These are phyloP conservation scores for Meghimatium bilineatum DNA, from an alignment of 2,888 invertebrate genomes.

Conservation along the genomic window DNA sequence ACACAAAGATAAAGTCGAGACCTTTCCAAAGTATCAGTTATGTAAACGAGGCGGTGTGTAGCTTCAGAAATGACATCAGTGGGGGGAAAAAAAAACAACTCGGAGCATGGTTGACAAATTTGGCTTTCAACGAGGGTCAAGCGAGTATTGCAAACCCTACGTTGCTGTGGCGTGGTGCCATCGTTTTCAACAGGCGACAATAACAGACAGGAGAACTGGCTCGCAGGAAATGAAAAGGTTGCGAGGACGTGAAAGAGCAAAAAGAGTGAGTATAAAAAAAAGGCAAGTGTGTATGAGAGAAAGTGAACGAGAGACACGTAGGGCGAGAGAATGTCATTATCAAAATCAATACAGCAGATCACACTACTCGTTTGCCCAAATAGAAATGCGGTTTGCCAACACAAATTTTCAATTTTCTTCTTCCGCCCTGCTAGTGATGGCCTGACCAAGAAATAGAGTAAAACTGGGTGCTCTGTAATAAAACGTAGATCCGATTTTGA, in stretches of 20 bases:
- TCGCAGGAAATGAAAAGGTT: not conserved
- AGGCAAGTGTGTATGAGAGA: not conserved
- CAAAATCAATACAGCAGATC: slow-evolving; percentile 1
- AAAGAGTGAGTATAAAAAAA: not conserved
- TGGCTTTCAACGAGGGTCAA: not conserved
- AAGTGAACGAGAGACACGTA: not conserved
- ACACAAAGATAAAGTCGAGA: too few species aligned
- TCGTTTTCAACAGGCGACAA: not conserved
- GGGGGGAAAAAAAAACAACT: not conserved
- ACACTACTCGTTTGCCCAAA: not conserved
- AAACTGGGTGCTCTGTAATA: too few species aligned
- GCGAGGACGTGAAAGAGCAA: not conserved
- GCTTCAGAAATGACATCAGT: too few species aligned
- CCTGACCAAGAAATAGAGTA: too few species aligned
- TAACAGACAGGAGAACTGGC: not conserved
- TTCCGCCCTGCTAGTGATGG: not conserved
- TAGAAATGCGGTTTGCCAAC: not conserved
- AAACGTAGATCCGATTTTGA: too few species aligned
- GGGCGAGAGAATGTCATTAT: slow-evolving; percentile 10
- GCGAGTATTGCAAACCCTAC: not conserved
- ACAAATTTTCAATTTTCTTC: not conserved
- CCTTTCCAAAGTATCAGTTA: too few species aligned
- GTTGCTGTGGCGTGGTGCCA: not conserved
- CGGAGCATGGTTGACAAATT: not conserved
- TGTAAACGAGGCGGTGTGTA: too few species aligned